Conservation (phyloP, 2,888 invertebrate genomes). For the Scelioninae gen. 1 region DNA sequence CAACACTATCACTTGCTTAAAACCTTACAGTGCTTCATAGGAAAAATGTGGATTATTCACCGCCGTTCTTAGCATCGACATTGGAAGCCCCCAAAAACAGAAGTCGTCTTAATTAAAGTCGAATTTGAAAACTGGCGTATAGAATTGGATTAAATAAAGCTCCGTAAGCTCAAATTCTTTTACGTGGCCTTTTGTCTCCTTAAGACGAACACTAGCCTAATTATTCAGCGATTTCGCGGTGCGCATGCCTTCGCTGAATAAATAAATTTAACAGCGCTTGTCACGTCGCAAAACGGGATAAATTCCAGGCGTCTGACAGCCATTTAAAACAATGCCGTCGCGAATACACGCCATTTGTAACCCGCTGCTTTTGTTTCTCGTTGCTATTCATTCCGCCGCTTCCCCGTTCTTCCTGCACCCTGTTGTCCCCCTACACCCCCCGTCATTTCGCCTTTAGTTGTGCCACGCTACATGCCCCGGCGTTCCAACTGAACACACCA, state of each 20-base stretch:
- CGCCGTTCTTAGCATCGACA: slow-evolving; percentile 4
- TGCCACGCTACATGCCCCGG: too few species aligned
- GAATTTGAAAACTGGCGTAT: slow-evolving; percentile 16
- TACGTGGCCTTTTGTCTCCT: slow-evolving; percentile 51
- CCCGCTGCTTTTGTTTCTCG: slow-evolving; percentile 82
- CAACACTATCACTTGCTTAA: too few species aligned
- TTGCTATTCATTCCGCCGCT: slow-evolving; percentile 81
- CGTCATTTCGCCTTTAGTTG: background rate
- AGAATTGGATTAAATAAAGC: slow-evolving; percentile 45
- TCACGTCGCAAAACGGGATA: slow-evolving; percentile 83
- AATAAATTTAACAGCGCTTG: slow-evolving; percentile 83
- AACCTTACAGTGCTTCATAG: too few species aligned
- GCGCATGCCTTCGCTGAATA: slow-evolving; percentile 74
- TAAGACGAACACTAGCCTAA: slow-evolving; percentile 65
- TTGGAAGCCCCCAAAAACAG: background rate
- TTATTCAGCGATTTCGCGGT: slow-evolving; percentile 64
- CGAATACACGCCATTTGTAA: slow-evolving; percentile 84
- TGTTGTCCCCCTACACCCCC: slow-evolving; percentile 33
- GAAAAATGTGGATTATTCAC: background rate
- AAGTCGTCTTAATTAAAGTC: slow-evolving; percentile 49
- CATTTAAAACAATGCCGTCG: slow-evolving; percentile 84
- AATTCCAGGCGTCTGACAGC: slow-evolving; percentile 83
- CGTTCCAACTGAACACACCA: too few species aligned
- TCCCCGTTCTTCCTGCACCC: slow-evolving; percentile 44
- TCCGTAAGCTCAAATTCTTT: slow-evolving; percentile 56